Base-by-base conservation (phyloP, 2,888 invertebrate genomes). In the Lycia hirtaria region DNA sequence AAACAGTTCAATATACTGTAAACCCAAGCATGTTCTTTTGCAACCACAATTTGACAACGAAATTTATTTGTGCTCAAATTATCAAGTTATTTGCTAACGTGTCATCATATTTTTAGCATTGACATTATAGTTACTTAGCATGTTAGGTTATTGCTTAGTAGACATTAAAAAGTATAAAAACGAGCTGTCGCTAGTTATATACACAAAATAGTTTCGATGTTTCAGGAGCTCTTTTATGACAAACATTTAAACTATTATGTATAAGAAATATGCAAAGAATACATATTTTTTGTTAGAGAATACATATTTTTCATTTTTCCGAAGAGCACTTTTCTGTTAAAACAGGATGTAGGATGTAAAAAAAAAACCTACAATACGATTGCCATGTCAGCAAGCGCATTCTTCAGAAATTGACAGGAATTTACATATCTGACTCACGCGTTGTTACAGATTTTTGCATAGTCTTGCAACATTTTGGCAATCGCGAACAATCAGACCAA, bases 11-110 rank as follows among this genome's bases (percentile, higher is more conserved):
- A n/a, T 30, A 26, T 59, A 38, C 57, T 55, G 53, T 62, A 52
- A n/a, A 66, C 63, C 51, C 41, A 22, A 62, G 43, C 50, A 64
- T 74, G 67, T 76, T 67, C 54, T 74, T 67, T 76, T 68, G 78
- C 70, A 79, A 78, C 56, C 56, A 33, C 19, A 54, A n/a, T 67
- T 67, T 64, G 69, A 64, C 65, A 67, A 71, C 72, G 64, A 58
- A 43, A 68, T 65, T 65, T 72, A 72, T 72, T 75, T 76, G 73
- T 67, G 62, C 48, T 37, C 57, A 70, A 75, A 71, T 68, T 55
- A 68, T 71, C 71, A 67, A 72, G 69, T 72, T 72, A 70, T 74
- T 72, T 76, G 62, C 56, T 48, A 32, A 37, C 50, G 45, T 61
- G 57, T 60, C 57, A 60, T 60, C 56, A 33, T 47, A 63, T 68